Evolutionary conservation across 2,797 vertebrate genomes (phyloP).

Genomic region (Mus caroli): DNA sequence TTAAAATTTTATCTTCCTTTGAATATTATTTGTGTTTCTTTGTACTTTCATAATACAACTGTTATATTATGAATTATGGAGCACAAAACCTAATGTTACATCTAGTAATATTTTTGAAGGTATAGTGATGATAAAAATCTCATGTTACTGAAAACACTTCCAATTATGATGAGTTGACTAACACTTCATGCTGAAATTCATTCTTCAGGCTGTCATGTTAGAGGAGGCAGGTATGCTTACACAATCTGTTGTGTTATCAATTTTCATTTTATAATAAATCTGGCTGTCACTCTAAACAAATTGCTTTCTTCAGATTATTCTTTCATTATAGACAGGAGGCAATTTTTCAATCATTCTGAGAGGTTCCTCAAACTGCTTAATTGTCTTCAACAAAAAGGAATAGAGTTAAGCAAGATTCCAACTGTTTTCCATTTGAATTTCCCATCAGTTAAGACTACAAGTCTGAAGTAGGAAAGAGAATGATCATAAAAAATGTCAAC

Average conservation of each 20-base stretch:
- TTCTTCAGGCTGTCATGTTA: conserved; percentile 48
- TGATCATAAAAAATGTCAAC: conserved; percentile 9
- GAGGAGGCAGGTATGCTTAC: neutral
- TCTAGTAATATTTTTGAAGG: conserved; percentile 45
- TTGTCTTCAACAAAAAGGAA: neutral
- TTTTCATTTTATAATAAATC: conserved; percentile 61
- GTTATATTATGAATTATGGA: neutral
- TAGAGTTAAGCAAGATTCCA: conserved; percentile 3
- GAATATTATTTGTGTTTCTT: neutral
- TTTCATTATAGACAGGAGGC: conserved; percentile 3
- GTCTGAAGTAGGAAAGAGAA: neutral
- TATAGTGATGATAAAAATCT: neutral
- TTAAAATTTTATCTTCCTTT: neutral
- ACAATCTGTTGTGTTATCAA: conserved; percentile 20
- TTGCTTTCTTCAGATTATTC: neutral
- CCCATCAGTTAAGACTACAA: conserved; percentile 15
- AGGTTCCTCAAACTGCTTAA: conserved; percentile 42
- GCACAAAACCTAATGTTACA: neutral
- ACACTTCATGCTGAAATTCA: conserved; percentile 27
- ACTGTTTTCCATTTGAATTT: neutral
- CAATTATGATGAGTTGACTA: neutral
- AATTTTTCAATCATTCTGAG: conserved; percentile 34
- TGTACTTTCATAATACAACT: neutral
- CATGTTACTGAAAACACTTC: conserved; percentile 4
- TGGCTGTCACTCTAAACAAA: neutral